Evolutionary conservation across 1,140 invertebrate genomes (phyloP).

Genomic region (Drosophila leontia): DNA sequence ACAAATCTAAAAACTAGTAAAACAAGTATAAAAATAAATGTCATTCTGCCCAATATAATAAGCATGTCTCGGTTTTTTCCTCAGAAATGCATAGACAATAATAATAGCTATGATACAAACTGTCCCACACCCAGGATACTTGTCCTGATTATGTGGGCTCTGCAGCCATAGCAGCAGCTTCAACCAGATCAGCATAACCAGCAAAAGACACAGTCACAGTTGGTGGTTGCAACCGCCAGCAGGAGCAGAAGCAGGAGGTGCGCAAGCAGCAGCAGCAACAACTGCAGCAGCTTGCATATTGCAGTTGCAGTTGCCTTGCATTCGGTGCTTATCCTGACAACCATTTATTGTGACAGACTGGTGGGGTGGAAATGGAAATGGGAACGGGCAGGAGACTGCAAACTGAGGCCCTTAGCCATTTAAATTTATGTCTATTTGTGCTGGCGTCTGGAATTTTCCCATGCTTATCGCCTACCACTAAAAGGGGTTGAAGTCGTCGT

Average conservation of each 20-base stretch:
- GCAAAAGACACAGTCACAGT: constrained; percentile 49
- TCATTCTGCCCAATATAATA: background rate
- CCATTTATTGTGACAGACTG: constrained; percentile 74
- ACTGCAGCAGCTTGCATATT: constrained; percentile 40
- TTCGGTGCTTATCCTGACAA: constrained; percentile 42
- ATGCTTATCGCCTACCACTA: constrained; percentile 48
- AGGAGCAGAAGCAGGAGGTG: constrained; percentile 41
- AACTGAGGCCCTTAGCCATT: constrained; percentile 44
- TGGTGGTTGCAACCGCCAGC: constrained; percentile 48
- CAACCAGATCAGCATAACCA: constrained; percentile 41
- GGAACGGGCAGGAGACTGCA: constrained; percentile 2
- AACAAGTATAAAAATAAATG: background rate
- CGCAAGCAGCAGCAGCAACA: constrained; percentile 32
- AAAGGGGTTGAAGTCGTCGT: constrained; percentile 25
- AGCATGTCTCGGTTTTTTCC: constrained; percentile 11
- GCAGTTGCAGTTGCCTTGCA: constrained; percentile 56
- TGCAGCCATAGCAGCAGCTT: constrained; percentile 35
- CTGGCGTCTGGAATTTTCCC: constrained; percentile 49
- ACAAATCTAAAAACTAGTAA: background rate
- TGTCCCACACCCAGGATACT: constrained; percentile 67
- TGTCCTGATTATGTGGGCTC: constrained; percentile 76
- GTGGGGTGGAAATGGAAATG: constrained; percentile 17
- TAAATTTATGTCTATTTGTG: constrained; percentile 70
- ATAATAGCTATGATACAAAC: constrained; percentile 64
- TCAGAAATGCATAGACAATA: constrained; percentile 64